A percentile compares a stretch with the other conserved stretches of the same genome.
Evolutionary conservation across 2,888 invertebrate genomes (phyloP).

Genomic region (Pachymerium ferrugineum): DNA sequence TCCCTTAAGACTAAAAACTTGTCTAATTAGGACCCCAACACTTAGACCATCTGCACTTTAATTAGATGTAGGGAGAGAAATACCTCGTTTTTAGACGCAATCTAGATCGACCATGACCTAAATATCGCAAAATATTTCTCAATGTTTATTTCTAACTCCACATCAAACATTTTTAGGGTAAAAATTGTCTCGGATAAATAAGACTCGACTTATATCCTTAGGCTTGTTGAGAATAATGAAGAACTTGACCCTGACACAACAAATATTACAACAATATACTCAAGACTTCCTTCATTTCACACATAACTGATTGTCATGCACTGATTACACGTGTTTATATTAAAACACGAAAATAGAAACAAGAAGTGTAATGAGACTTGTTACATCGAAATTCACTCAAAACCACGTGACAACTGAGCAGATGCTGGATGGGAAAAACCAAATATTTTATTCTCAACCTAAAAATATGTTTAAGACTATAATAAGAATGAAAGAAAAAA

Average conservation of each 20-base stretch:
- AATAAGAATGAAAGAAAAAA: too few species aligned
- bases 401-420: not conserved
- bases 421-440: too few species aligned
- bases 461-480: too few species aligned
- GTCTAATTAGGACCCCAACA: not conserved
- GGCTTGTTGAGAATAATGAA: not conserved
- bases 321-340: too few species aligned
- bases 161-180: too few species aligned
- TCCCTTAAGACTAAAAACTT: not conserved
- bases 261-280: not conserved
- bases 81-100: too few species aligned
- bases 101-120: not conserved
- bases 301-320: not conserved
- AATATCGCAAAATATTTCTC: constrained; percentile 6
- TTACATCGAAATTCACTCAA: not conserved
- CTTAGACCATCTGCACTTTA: not conserved
- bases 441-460: too few species aligned
- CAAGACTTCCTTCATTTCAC: not conserved
- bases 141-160: too few species aligned
- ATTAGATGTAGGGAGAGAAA: not conserved
- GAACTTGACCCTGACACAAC: not conserved
- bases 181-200: too few species aligned
- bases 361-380: not conserved
- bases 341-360: not conserved
- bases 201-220: not conserved